Evolutionary conservation across 2,888 invertebrate species (phyloP).

Genomic region (Caenorhabditis wallacei): DNA sequence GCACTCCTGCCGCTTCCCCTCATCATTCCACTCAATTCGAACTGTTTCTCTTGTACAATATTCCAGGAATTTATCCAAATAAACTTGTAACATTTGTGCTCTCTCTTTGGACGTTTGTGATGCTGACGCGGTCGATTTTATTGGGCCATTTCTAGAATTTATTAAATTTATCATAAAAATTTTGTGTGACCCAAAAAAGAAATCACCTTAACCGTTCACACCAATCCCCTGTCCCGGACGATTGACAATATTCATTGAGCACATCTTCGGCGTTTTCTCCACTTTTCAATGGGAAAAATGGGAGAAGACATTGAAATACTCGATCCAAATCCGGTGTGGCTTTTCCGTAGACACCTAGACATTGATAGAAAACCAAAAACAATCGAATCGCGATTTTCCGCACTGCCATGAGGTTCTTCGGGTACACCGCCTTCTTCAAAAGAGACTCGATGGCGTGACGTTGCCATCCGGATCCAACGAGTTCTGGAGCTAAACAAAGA

Average conservation of each 20-base stretch:
- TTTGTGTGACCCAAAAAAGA: neutral
- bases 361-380: constrained; percentile 82
- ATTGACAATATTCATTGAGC: constrained; percentile 77
- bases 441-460: constrained; percentile 81
- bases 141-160: constrained; percentile 36
- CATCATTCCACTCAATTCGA: constrained; percentile 81
- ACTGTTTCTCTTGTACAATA: constrained; percentile 80
- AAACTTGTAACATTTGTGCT: constrained; percentile 80
- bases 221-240: constrained; percentile 70
- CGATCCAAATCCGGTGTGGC: constrained; percentile 71
- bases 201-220: constrained; percentile 49
- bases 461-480: constrained; percentile 82
- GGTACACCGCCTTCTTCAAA: constrained; percentile 82
- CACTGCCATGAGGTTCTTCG: constrained; percentile 81
- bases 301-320: constrained; percentile 81
- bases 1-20: constrained; percentile 73
- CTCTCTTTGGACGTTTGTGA: constrained; percentile 73
- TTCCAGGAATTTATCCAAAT: constrained; percentile 82
- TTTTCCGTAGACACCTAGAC: constrained; percentile 78
- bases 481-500: constrained; percentile 81
- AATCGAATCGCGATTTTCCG: constrained; percentile 82
- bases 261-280: constrained; percentile 76
- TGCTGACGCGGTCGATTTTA: constrained; percentile 47
- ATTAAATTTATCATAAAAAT: neutral
- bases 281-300: constrained; percentile 79